Conservation (phyloP, 2,888 invertebrate genomes). For the Cheilosia variabilis region DNA sequence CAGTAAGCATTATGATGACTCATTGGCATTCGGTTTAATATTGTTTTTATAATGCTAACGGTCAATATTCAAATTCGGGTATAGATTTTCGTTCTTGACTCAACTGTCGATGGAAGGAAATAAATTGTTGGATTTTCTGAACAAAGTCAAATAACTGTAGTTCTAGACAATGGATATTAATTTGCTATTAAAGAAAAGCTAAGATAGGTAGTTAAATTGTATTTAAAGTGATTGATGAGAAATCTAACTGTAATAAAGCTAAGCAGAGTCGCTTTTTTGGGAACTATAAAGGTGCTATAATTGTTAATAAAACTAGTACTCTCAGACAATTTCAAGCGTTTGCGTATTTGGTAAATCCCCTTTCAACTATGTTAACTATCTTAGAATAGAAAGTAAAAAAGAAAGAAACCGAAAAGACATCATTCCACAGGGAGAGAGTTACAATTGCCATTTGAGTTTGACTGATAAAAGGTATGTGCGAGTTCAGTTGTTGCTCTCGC, state of each 20-base stretch:
- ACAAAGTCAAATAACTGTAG: background rate
- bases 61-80: slow-evolving; percentile 24
- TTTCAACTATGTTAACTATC: slow-evolving; percentile 3
- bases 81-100: background rate
- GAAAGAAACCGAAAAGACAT: slow-evolving; percentile 39
- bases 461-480: slow-evolving; percentile 6
- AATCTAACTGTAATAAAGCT: no score
- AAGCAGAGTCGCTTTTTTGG: no score
- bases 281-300: no score
- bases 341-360: background rate
- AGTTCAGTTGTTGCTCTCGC: slow-evolving; percentile 40
- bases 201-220: no score
- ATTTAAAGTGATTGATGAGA: no score
- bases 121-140: slow-evolving; percentile 2
- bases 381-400: slow-evolving; percentile 59
- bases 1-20: slow-evolving; percentile 25
- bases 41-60: slow-evolving; percentile 15
- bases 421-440: slow-evolving; percentile 61
- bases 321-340: background rate
- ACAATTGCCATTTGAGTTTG: slow-evolving; percentile 37
- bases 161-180: background rate
- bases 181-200: background rate
- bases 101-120: background rate
- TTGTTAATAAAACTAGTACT: background rate
- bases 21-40: slow-evolving; percentile 6